Conservation (phyloP, 1,140 invertebrate genomes). For the Macrobrachium rosenbergii region DNA sequence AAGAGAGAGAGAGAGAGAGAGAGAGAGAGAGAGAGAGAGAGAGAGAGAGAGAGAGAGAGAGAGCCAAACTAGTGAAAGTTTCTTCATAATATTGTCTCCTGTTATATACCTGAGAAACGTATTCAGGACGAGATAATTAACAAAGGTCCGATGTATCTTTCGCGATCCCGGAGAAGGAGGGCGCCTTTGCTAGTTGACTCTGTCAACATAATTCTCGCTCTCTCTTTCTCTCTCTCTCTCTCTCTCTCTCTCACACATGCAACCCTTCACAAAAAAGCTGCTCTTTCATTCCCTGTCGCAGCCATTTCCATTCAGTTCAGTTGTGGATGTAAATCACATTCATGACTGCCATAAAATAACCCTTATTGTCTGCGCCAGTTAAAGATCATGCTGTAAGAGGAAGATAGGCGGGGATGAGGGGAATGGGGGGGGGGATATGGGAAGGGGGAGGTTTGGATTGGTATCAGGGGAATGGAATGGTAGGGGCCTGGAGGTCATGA, state of each 20-base stretch:
- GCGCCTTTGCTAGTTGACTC: neutral
- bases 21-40: slow-evolving; percentile 13
- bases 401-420: neutral
- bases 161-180: neutral
- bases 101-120: neutral
- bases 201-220: neutral
- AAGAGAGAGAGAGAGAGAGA: no score
- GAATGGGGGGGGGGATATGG: no score
- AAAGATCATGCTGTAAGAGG: neutral
- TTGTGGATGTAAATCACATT: neutral
- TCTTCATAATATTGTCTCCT: neutral
- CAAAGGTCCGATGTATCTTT: slow-evolving; percentile 40
- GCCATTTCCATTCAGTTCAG: neutral
- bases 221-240: neutral
- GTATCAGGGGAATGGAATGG: no score
- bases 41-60: slow-evolving; percentile 14
- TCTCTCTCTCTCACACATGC: neutral
- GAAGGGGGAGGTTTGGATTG: no score
- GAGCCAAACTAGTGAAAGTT: neutral
- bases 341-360: no score
- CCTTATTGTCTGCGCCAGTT: no score
- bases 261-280: no score
- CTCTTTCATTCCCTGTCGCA: neutral
- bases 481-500: slow-evolving; percentile 1
- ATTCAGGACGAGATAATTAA: slow-evolving; percentile 31